Percentiles rank a stretch among this genome's conserved stretches.
These are phyloP conservation scores for Eulemur albifrons DNA, from an alignment of 2,797 vertebrate genomes.

Conservation along the genomic window DNA sequence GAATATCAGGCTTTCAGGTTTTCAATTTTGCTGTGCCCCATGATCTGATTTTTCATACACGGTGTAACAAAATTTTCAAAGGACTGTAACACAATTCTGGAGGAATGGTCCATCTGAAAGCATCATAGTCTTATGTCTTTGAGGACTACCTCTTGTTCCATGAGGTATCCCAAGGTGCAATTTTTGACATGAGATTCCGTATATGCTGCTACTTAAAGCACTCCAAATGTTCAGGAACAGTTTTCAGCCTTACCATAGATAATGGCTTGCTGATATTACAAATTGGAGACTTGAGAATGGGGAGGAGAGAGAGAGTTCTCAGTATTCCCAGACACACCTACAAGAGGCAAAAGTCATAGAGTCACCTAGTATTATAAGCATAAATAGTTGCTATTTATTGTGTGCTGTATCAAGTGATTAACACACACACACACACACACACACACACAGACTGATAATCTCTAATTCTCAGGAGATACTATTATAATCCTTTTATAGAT, in stretches of 20 bases:
- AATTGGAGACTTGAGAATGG: background rate
- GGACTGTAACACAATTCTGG: background rate
- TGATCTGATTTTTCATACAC: background rate
- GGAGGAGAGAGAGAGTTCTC: background rate
- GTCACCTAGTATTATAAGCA: background rate
- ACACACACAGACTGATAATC: background rate
- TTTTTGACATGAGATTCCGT: background rate
- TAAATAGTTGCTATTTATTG: background rate
- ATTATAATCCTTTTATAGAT: background rate
- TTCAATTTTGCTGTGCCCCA: background rate
- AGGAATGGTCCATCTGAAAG: background rate
- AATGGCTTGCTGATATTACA: background rate
- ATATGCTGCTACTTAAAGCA: background rate
- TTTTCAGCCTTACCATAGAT: background rate
- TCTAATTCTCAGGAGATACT: background rate
- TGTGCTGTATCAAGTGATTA: background rate
- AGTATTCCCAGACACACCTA: background rate
- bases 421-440: background rate
- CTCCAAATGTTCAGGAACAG: background rate
- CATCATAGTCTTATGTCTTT: background rate
- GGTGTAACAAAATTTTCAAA: background rate
- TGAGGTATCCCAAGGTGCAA: background rate
- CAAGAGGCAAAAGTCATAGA: background rate
- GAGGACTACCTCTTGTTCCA: background rate
- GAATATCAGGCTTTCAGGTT: background rate